Base-by-base conservation (phyloP, 2,888 invertebrate genomes). In the Spilosoma lubricipeda region DNA sequence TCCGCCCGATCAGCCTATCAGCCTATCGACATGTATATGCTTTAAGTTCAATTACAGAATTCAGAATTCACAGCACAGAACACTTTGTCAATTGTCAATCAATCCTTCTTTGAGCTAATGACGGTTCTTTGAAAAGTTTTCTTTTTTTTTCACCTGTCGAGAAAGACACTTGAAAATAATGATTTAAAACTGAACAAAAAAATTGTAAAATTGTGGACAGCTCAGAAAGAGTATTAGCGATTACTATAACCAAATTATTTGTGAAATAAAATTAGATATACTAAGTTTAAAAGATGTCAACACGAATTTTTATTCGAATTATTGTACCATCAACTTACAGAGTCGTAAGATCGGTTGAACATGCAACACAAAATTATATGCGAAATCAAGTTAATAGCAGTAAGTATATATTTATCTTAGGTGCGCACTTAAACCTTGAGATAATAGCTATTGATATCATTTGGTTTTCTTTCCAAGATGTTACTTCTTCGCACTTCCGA, bases 301-400 rank as follows among this genome's bases (percentile, higher is more conserved):
- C 72, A 48, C 73, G 82, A 9, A 39, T 78, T 52, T 67, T 70
- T 18, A 72, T 82, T 68, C 77, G 77, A 33, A 76, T 75, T 69
- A 36, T 73, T 52, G 67, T 80, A 63, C 86, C 82, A 63, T 74
- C 80, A 33, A 64, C 86, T 11, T 79, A 71, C 76, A 75, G 72
- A 33, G 67, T 77, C 30, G 9, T 77, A 48, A 74, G 70, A 42
- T 72, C 80, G 11, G 73, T 72, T 70, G 81, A 36, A 65, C 56
- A 56, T 30, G 64, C 30, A 23, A 39, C 70, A 69, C 67, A 72
- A 67, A 65, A 33, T 33, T 59, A 59, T 45, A n/a, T 45, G 56
- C 67, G 67, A 18, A 72, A 67, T 45, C 56, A 72, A 66, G 80
- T 83, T 71, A 83, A 79, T 76, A 68, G 15, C 42, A 59, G 59